Base-by-base conservation (phyloP, 2,113 vertebrate species). In the Cichladusa arquata region DNA sequence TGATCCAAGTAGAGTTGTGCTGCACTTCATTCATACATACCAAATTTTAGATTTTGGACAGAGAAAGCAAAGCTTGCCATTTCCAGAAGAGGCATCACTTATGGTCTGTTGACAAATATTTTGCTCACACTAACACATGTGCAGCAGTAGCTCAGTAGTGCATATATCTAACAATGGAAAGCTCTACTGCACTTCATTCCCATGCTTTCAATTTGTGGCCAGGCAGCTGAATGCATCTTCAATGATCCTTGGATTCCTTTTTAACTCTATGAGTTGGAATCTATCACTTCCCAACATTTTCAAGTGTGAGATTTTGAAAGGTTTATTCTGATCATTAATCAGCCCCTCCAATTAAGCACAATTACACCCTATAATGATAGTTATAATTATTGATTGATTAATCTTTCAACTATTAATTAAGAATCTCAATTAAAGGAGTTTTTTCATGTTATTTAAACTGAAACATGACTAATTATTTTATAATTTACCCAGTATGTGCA, bases 311-410 rank as follows among this genome's bases (percentile, higher is more conserved):
- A 96, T 94, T 97, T 95, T 95, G 81, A 97, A 98, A 97, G 82
- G 58, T 97, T 97, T 97, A 96, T 96, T 96, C 94, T 97, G 93
- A 96, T 97, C 94, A 97, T 98, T 98, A 98, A 97, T 98, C 97
- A 98, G 94, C 81, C 95, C 96, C 94, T 97, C 93, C 94, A 98
- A 97, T 98, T 98, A 98, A 97, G 94, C 94, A 96, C 97, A 98
- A 98, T 98, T 98, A 97, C 95, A 97, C 44, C 80, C 94, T 92
- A 97, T 98, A 97, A 98, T 98, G 96, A 97, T 97, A 97, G 90
- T 94, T 97, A 95, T 98, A 97, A 98, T 98, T 98, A 98, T 98
- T 98, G 97, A 98, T 98, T 98, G 96, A 98, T 98, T 98, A 97
- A 98, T 98, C 95, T 97, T 97, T 98, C 97, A 98, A 93, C 93